phyloP scores from a whole-genome alignment of 2,888 invertebrate species.

The Drosophila silvestris region DNA sequence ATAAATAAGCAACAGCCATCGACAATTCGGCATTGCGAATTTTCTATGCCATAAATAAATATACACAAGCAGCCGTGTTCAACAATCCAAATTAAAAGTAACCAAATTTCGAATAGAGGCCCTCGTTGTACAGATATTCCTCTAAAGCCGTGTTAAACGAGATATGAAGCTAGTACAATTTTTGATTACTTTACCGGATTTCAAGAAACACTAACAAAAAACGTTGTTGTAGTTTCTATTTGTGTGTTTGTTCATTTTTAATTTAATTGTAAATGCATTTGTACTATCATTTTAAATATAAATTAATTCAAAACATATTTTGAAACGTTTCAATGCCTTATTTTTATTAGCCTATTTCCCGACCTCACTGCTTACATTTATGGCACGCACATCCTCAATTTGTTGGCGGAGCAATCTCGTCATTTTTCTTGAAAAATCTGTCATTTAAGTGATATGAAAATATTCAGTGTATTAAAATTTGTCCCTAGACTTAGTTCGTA shows the following conservation, averaged over 20 bases:
- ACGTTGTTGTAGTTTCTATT: neutral
- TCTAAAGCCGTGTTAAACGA: neutral
- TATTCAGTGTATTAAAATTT: neutral
- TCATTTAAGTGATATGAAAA: neutral
- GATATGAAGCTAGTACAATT: neutral
- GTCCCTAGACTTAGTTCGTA: neutral
- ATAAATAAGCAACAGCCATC: neutral
- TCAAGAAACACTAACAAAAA: fast-evolving
- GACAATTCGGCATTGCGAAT: neutral
- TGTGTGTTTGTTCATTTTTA: neutral
- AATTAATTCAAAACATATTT: neutral
- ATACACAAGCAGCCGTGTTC: neutral
- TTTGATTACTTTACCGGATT: neutral
- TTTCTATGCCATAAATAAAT: neutral
- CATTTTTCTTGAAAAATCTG: fast-evolving
- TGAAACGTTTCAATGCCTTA: neutral
- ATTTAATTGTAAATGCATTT: neutral
- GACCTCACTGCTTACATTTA: neutral
- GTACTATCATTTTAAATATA: neutral
- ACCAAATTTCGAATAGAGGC: neutral
- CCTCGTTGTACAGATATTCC: neutral
- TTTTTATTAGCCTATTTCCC: neutral
- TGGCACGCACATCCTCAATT: neutral
- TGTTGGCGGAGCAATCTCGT: neutral
- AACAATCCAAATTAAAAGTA: neutral